Base-by-base conservation (phyloP, 2,888 invertebrate genomes). In the Apotomis capreana region DNA sequence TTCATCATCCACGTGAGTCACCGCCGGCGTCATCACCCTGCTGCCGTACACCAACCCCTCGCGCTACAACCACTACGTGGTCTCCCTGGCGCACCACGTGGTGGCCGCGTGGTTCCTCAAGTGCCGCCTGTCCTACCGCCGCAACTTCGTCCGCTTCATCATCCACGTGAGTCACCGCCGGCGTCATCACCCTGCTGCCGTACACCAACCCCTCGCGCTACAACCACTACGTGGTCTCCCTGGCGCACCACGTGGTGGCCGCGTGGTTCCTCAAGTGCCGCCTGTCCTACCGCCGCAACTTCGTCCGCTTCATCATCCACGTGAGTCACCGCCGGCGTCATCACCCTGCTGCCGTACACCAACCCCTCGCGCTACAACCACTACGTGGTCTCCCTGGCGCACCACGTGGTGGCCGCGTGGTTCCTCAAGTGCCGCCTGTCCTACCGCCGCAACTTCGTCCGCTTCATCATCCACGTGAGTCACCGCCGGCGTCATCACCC, bases 191-290 rank as follows among this genome's bases (percentile, higher is more conserved):
- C 84, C 96, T 98, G 77, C 94, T 98, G 79, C 98, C 98, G 3
- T 99, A 98, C 92, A 99, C 98, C 8, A 98, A 99, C 93, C 98
- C 99, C 0, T 97, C 97, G 92, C 98, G 97, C 85, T 99, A 98
- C 92, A 97, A 98, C 90, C 98, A 98, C 91, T 99, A 98, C 88
- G 98, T 97, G 15, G 99, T 99, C 37, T 98, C 98, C 9, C 93
- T 99, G 86, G 98, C 99, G 64, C 98, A 99, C 93, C 98, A 99
- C 91, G 98, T 99, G 4, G 97, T 99, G 82, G 97, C 98, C 62
- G 97, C 98, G 76, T 99, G 99, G 99, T 99, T 99, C 93, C 95
- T 99, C 78, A 98, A 98, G 89, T 98, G 98, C 86, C 95, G 98
- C 69, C 94, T 98, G 77, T 96, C 97, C 40, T 97, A 97, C 90